Conservation (phyloP, 2,888 invertebrate genomes). For the Diaperis boleti region DNA sequence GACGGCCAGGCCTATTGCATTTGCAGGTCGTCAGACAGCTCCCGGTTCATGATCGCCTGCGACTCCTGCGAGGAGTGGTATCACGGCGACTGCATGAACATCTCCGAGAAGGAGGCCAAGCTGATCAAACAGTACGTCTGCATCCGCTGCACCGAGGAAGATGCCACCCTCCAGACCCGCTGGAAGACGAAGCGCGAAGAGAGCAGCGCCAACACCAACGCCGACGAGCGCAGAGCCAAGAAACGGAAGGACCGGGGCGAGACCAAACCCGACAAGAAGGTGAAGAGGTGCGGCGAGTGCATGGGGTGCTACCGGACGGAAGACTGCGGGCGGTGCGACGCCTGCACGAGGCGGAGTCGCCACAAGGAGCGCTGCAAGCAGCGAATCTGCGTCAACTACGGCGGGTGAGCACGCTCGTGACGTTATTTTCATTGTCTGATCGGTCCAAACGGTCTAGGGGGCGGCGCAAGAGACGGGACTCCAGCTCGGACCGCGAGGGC, state of each 20-base stretch:
- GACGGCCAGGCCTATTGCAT: conserved; percentile 95
- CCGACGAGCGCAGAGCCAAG: conserved; percentile 57
- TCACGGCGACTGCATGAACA: conserved; percentile 97
- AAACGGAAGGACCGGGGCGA: conserved; percentile 60
- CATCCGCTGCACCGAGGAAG: conserved; percentile 84
- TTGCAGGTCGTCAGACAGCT: conserved; percentile 93
- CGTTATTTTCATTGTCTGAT: too few relatives aligned
- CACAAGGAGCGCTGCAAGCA: conserved; percentile 68
- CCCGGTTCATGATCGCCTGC: conserved; percentile 97
- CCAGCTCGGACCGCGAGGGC: conserved; percentile 65
- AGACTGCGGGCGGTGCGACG: conserved; percentile 79
- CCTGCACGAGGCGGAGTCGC: conserved; percentile 67
- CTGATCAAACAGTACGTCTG: conserved; percentile 95
- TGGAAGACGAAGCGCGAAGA: conserved; percentile 63
- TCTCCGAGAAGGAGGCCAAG: conserved; percentile 93
- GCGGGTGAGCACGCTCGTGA: conserved; percentile 54
- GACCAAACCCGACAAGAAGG: conserved; percentile 64
- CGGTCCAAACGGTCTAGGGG: too few relatives aligned
- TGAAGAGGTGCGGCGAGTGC: conserved; percentile 79
- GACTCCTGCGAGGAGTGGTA: conserved; percentile 99
- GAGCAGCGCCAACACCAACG: conserved; percentile 40
- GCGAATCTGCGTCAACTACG: conserved; percentile 66
- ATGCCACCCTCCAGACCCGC: conserved; percentile 78
- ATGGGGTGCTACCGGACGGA: conserved; percentile 78
- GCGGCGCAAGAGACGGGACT: conserved; percentile 61